Evolutionary conservation across 2,113 vertebrate genomes (phyloP).

Genomic region (Vulpes ferrilata): DNA sequence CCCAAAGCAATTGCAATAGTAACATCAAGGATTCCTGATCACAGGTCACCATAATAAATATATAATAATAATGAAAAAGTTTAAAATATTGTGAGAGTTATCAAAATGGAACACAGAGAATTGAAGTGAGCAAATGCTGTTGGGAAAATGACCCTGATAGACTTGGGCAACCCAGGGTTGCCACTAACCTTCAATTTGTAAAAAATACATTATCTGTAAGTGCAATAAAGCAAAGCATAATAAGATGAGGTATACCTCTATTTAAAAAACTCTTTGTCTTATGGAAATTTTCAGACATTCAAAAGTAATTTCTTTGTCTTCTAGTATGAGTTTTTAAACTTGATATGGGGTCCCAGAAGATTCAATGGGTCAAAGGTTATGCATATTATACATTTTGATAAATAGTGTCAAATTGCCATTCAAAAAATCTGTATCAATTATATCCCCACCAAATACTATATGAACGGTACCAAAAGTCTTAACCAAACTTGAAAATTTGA

Average conservation of each 20-base stretch:
- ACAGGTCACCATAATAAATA: neutral
- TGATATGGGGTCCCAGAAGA: neutral
- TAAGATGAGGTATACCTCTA: neutral
- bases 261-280: neutral
- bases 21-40: neutral
- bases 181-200: neutral
- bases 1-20: neutral
- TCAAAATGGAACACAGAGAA: neutral
- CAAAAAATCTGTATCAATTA: neutral
- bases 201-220: neutral
- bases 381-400: constrained; percentile 27
- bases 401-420: constrained; percentile 13
- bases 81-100: neutral
- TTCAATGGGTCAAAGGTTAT: neutral
- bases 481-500: constrained; percentile 41
- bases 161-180: neutral
- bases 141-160: neutral
- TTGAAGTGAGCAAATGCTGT: neutral
- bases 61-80: neutral
- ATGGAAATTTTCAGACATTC: constrained; percentile 16
- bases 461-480: neutral
- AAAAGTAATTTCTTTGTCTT: neutral
- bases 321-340: constrained; percentile 20
- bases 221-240: neutral
- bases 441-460: neutral